Conservation (phyloP, 2,888 invertebrate genomes). For the Pimpla rufipes region DNA sequence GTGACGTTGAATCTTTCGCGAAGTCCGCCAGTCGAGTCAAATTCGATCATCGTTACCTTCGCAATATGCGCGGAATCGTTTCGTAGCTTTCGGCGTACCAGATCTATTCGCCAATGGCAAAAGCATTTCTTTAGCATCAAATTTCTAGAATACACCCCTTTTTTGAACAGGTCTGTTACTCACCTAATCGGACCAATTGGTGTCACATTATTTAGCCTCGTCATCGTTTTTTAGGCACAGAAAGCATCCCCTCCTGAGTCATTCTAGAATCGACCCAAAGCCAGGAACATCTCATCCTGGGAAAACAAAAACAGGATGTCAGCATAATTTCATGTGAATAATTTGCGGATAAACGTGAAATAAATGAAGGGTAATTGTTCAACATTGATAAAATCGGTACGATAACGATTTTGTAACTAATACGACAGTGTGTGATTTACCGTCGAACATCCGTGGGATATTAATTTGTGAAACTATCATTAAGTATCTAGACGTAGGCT, state of each 20-base stretch:
- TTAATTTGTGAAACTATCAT: constrained; percentile 54
- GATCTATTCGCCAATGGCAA: too few relatives aligned
- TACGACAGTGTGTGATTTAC: neutral
- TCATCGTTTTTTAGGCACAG: constrained; percentile 16
- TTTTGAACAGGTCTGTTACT: too few relatives aligned
- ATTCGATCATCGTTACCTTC: constrained; percentile 14
- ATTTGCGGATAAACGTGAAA: neutral
- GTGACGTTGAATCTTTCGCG: constrained; percentile 44
- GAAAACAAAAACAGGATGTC: neutral
- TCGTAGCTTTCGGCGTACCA: constrained; percentile 7
- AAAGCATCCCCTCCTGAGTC: neutral
- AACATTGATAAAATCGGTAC: neutral
- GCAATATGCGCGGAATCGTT: neutral
- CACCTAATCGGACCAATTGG: constrained; percentile 9
- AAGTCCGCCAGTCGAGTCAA: neutral
- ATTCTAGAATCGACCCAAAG: neutral
- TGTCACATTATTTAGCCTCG: constrained; percentile 12
- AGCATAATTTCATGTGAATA: neutral
- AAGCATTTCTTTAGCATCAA: too few relatives aligned
- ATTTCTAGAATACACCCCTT: too few relatives aligned
- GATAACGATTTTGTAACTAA: neutral
- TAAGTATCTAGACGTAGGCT: constrained; percentile 34
- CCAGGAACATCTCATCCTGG: neutral
- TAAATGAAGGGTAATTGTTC: neutral
- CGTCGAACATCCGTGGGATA: constrained; percentile 33